Conservation (phyloP, 2,113 vertebrate genomes). For the Plestiodon gilberti region DNA sequence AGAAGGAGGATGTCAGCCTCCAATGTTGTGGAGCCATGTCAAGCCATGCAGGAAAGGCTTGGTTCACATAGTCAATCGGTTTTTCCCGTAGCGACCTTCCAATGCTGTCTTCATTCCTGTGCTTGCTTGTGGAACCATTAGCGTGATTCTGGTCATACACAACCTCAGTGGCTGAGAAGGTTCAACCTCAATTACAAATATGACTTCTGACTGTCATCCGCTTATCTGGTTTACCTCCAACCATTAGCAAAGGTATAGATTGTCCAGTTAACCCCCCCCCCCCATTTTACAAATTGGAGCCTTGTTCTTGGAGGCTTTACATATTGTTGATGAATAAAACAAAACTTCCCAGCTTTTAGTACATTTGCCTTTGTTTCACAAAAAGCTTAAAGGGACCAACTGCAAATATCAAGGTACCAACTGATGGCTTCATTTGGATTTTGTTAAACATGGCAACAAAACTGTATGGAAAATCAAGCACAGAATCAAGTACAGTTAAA, state of each 20-base stretch:
- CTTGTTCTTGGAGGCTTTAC: not conserved
- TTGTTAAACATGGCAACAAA: not conserved
- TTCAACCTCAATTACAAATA: not conserved
- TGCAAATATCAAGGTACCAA: rapidly evolving
- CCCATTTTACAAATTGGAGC: not conserved
- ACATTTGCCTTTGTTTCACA: not conserved
- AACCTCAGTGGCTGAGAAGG: not conserved
- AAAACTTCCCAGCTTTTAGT: not conserved
- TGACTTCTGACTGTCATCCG: constrained; percentile 7
- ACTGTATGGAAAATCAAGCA: not conserved
- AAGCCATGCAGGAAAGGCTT: not conserved
- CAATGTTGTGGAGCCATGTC: not conserved
- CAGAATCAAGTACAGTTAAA: not conserved
- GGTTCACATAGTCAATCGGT: too few species aligned
- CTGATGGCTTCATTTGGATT: not conserved
- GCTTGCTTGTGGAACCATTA: not conserved
- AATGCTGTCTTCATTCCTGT: not conserved
- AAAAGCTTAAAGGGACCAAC: not conserved
- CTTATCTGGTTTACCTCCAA: not conserved
- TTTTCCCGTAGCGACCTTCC: not conserved
- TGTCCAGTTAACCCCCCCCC: constrained; percentile 10
- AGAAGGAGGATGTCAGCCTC: not conserved
- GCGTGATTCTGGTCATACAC: not conserved
- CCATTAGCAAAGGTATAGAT: not conserved
- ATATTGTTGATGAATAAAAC: not conserved